phyloP scores from a whole-genome alignment of 2,113 vertebrate genomes.

The human (Homo sapiens) region GRCh38 chr6:77939001-77939500 shows the following conservation, averaged over 20 bases:
- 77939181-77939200: neutral
- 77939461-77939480: neutral
- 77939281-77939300: neutral
- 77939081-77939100: neutral
- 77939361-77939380: neutral
- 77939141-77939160: neutral
- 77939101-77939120: neutral
- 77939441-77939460: neutral
- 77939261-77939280: neutral
- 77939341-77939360: neutral
- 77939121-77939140: neutral
- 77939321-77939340: neutral
- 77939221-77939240: neutral
- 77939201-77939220: neutral
- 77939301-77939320: neutral
- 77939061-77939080: neutral
- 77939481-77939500: neutral
- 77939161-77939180: neutral
- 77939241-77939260: neutral
- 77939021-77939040: neutral
- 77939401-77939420: neutral
- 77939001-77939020: neutral
- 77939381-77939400: neutral
- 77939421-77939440: neutral
- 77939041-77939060: neutral